phyloP scores from a whole-genome alignment of 2,797 vertebrate genomes.

The Anniella stebbinsi region DNA sequence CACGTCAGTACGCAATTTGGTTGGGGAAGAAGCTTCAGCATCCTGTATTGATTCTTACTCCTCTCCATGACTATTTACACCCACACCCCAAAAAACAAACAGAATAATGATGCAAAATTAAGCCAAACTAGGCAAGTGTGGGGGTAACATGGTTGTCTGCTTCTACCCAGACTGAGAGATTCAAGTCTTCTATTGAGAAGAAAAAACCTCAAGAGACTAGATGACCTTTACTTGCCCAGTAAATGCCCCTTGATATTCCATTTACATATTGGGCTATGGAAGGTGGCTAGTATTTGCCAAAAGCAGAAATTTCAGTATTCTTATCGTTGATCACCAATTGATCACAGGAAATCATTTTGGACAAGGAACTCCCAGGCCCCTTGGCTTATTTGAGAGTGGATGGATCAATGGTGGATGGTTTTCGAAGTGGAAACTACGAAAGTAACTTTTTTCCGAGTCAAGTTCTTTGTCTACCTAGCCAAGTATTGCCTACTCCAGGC shows the following conservation, averaged over 20 bases:
- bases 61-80: neutral
- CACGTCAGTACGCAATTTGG: no score
- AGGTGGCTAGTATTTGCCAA: neutral
- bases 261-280: no score
- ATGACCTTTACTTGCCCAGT: no score
- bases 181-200: neutral
- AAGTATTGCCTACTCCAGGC: neutral
- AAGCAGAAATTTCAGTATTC: neutral
- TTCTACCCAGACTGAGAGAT: neutral
- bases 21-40: no score
- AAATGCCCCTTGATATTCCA: no score
- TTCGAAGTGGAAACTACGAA: neutral
- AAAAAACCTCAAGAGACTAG: neutral
- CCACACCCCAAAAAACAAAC: neutral
- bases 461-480: neutral
- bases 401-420: neutral
- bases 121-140: neutral
- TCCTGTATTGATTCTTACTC: neutral
- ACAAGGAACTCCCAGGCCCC: neutral
- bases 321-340: neutral
- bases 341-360: neutral
- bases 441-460: neutral
- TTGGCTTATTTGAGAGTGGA: neutral
- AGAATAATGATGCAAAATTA: neutral
- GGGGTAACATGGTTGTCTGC: neutral